phyloP scores from a whole-genome alignment of 2,888 invertebrate genomes.

The Germaria angustata region DNA sequence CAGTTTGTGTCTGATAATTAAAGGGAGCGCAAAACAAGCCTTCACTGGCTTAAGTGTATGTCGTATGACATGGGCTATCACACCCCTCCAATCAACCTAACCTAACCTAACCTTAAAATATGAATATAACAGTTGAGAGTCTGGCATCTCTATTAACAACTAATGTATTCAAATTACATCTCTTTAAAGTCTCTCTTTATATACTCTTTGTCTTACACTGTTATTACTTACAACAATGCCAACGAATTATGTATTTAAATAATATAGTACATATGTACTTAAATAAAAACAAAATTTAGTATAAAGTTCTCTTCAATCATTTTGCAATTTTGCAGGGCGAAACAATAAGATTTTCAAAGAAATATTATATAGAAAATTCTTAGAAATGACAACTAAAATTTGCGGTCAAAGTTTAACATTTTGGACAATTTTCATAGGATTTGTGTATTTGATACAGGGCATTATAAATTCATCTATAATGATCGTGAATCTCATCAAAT shows the following conservation, averaged over 20 bases:
- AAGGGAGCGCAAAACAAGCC: no score
- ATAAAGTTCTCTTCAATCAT: background rate
- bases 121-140: no score
- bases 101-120: no score
- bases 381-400: constrained; percentile 18
- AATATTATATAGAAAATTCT: background rate
- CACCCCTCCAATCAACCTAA: no score
- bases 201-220: background rate
- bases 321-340: constrained; percentile 17
- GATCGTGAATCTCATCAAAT: constrained; percentile 5
- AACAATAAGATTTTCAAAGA: background rate
- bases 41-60: no score
- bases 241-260: background rate
- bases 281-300: background rate
- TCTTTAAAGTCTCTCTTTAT: background rate
- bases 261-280: no score
- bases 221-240: background rate
- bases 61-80: no score
- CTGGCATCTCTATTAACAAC: background rate
- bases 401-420: constrained; percentile 15
- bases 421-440: constrained; percentile 18
- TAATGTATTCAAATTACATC: background rate
- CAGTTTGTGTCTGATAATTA: no score
- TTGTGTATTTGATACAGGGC: constrained; percentile 29
- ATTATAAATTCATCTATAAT: background rate